Evolutionary conservation across 2,113 vertebrate genomes (phyloP), one percentile per base, ranked within the genome.

Genomic region (Actenoides lindsayi): DNA sequence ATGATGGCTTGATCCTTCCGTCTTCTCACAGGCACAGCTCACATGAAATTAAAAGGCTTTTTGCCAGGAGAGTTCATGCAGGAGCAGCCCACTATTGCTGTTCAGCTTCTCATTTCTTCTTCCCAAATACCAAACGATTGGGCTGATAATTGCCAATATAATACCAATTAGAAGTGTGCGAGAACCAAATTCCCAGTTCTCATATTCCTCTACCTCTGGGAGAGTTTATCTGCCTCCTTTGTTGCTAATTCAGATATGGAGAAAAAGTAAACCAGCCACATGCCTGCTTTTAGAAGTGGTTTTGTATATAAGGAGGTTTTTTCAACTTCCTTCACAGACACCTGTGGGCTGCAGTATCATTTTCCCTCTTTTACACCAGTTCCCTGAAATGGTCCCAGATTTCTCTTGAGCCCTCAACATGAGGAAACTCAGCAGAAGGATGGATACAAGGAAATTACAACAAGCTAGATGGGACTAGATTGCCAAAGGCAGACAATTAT

Each of bases 11-110:
- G 92, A 96, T 93, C 69, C 53, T 96, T 90, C 94, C 20, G 1
- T 78, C 94, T 96, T 93, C 96, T 95, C 13, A 1, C 83, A 94
- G 95, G 95, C 89, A 13, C 57, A 91, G 54, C 67, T 92, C 89
- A 73, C 62, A 84, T 27, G 80, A 96, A 95, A 93, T 95, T 90
- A 94, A 94, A 90, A 93, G 80, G 94, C 95, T 57, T 78, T 84
- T 92, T 96, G 92, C 96, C 96, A 96, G 57, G 57, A 71, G 0
- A 87, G 24, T 67, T 96, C 87, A 80, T 88, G 65, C 85, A 92
- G 80, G 65, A 93, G 65, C 92, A 96, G 88, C 83, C 88, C 64
- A 51, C 50, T 90, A 53, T 25, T 57, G 17, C 79, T 80, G 6
- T 9, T 88, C 44, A 64, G 23, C 35, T 93, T 84, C 89, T 44